Evolutionary conservation across 2,888 invertebrate species (phyloP), one percentile per base, ranked within the genome.

Genomic region (Noctua fimbriata): DNA sequence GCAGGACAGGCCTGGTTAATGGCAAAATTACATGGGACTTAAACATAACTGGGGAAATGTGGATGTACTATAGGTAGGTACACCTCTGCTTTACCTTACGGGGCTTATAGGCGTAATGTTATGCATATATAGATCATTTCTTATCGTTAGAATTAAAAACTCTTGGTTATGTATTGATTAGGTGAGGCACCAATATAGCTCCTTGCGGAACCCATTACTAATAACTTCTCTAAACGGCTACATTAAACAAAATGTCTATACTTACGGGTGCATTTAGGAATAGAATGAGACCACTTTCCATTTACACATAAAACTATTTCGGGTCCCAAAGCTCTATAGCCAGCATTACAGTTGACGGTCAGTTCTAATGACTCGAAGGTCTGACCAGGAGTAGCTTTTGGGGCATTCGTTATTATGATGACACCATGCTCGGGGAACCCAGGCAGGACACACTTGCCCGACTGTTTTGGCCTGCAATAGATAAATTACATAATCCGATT

Each of bases 371-470:
- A 82, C 6, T 87, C 78, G 85, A 90, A 92, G 0, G 85, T 52
- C 7, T 93, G 90, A 0, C 94, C 94, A 0, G 95, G 94, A 1
- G 58, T 70, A 0, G 92, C 92, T 49, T 81, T 82, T 1, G 92
- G 90, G 0, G 87, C 77, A 21, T 92, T 92, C 0, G 84, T 73
- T 1, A 93, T 91, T 0, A 79, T 76, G 82, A 94, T 95, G 0
- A 80, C 82, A 0, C 95, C 95, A 76, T 95, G 92, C 0, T 81
- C 86, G 0, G 94, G 94, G 78, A 91, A 92, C 0, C 90, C 87
- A 0, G 95, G 95, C 0, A 95, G 88, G 0, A 91, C 73, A 79
- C 95, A 95, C 6, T 86, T 87, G 1, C 93, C 93, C 0, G 87
- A 55, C 7, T 73, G 60, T n/a, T n/a, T 14, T n/a, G 89, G 87